phyloP scores from a whole-genome alignment of 2,797 vertebrate species.

The Sebastes dallii region DNA sequence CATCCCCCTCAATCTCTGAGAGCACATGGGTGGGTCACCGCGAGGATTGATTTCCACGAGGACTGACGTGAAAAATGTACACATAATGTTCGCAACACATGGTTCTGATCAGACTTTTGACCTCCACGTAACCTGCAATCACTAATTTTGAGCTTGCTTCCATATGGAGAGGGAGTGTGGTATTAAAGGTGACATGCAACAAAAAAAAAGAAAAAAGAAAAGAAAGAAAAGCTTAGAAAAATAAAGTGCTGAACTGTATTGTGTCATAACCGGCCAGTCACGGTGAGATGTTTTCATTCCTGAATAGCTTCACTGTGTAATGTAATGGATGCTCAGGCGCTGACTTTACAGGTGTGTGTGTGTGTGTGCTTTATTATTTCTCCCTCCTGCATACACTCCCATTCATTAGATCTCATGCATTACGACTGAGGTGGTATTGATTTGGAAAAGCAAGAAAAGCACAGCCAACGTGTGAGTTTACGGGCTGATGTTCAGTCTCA shows the following conservation, averaged over 20 bases:
- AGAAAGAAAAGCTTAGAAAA: conserved; percentile 40
- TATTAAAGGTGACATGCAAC: conserved; percentile 66
- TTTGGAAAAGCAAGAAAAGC: conserved; percentile 29
- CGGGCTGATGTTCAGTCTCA: conserved; percentile 3
- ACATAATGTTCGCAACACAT: conserved; percentile 63
- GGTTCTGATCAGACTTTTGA: conserved; percentile 73
- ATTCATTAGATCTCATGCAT: conserved; percentile 45
- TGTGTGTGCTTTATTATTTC: conserved; percentile 18
- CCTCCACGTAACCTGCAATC: conserved; percentile 71
- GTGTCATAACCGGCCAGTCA: conserved; percentile 49
- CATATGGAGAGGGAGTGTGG: conserved; percentile 49
- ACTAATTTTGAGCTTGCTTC: conserved; percentile 66
- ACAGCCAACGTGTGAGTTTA: not conserved
- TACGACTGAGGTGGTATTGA: conserved; percentile 33
- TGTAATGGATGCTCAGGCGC: conserved; percentile 33
- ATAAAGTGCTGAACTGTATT: conserved; percentile 41
- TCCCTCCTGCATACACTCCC: conserved; percentile 18
- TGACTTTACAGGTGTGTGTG: conserved; percentile 38
- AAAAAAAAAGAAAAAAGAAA: not conserved
- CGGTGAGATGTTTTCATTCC: conserved; percentile 43
- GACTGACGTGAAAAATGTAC: conserved; percentile 69
- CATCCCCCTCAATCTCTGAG: not conserved
- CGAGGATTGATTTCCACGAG: conserved; percentile 67
- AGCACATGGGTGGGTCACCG: conserved; percentile 51
- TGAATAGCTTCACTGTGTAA: conserved; percentile 53